Evolutionary conservation across 2,888 invertebrate genomes (phyloP).

Genomic region (Tineola bisselliella): DNA sequence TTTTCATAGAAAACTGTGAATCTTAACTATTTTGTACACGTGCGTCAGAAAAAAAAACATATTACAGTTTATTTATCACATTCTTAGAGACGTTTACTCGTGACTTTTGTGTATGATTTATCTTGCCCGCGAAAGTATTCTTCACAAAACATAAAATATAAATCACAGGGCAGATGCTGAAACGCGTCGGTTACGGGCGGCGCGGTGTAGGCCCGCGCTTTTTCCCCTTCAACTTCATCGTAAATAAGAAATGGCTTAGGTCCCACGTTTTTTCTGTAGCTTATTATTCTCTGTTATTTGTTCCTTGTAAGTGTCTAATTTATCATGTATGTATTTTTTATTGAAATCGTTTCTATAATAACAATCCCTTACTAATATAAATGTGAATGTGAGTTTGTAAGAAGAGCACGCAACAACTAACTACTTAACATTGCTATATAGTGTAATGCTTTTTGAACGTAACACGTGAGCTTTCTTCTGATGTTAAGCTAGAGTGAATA

Average conservation of each 20-base stretch:
- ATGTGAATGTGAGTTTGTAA: no score
- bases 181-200: conserved; percentile 15
- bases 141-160: conserved; percentile 19
- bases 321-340: no score
- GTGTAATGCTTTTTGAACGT: no score
- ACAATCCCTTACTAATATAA: no score
- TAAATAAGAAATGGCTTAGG: conserved; percentile 17
- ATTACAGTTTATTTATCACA: neutral
- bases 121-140: conserved; percentile 1
- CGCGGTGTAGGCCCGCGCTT: neutral
- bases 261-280: neutral
- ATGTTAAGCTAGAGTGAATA: no score
- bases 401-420: no score
- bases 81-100: neutral
- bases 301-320: neutral
- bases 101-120: conserved; percentile 14
- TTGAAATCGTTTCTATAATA: no score
- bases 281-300: neutral
- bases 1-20: no score
- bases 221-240: conserved; percentile 5
- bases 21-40: no score
- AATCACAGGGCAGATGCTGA: conserved; percentile 24
- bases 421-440: no score
- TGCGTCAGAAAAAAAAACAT: no score
- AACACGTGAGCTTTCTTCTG: no score